Evolutionary conservation across 2,113 vertebrate genomes (phyloP), one percentile per base, ranked within the genome.

Genomic region (Protomyctophum bolini): DNA sequence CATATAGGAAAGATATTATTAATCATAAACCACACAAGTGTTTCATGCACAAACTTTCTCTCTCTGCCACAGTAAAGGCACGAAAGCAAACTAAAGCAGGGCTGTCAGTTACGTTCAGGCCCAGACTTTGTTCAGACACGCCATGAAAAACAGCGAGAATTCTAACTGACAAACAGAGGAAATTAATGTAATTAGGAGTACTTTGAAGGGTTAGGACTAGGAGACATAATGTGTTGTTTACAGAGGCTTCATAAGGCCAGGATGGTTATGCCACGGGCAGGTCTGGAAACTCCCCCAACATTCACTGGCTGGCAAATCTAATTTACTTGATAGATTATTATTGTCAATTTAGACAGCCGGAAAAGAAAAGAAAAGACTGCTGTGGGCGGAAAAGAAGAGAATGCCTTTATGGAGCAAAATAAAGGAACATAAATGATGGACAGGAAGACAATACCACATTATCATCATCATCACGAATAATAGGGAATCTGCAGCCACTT

Each of bases 171-270:
- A 59, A 72, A 56, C 10, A 33, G 41, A 60, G 51, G 49, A 60
- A 64, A 61, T 10, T 68, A 72, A 83, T 72, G 55, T 66, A 79
- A 84, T 79, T 70, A 75, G 46, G 11, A 54, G 15, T 49, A 67
- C 50, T 79, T 73, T 64, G 51, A 21, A 70, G 49, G 62, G 79
- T n/a, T 14, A 61, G 76, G 51, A 74, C 69, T 68, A 66, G 45
- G 33, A 73, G 51, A 56, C 6, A 47, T 2, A 41, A 49, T 29
- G 10, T 14, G 58, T 58, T 48, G 7, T 80, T 45, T 45, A 12
- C n/a, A 4, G 45, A 61, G 21, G 58, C 10, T 12, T 63, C 41
- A 12, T 74, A 52, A 14, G 57, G 33, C 1, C 47, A 55, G 78
- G 60, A 46, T 28, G 11, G 33, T 15, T 7, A 33, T 52, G 48